phyloP scores from a whole-genome alignment of 2,888 invertebrate species.

The Parapristionchus giblindavisi region DNA sequence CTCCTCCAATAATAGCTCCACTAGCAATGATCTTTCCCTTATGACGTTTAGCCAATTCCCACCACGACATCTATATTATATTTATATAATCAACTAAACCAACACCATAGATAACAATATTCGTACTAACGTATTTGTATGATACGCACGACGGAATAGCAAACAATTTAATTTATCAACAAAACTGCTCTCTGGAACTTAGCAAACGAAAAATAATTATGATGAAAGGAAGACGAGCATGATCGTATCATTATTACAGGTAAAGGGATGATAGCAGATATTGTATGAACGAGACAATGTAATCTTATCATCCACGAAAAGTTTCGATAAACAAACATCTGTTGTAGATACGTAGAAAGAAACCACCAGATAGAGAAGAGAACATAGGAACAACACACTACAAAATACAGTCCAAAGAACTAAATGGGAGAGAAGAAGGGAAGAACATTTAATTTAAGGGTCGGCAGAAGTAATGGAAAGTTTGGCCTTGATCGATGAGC shows the following conservation, averaged over 20 bases:
- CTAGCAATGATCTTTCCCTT: conserved; percentile 43
- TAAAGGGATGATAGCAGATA: too few species aligned
- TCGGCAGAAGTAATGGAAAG: conserved; percentile 37
- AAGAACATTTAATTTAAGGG: too few species aligned
- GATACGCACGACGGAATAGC: too few species aligned
- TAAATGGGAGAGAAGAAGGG: background rate
- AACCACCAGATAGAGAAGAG: too few species aligned
- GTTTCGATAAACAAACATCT: too few species aligned
- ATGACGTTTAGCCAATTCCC: conserved; percentile 59
- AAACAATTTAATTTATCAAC: conserved; percentile 33
- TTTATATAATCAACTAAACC: conserved; percentile 4
- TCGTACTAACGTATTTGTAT: conserved; percentile 14
- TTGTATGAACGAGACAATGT: too few species aligned
- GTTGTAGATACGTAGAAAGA: too few species aligned
- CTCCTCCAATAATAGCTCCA: conserved; percentile 36
- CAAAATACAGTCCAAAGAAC: conserved; percentile 25
- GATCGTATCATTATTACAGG: too few species aligned
- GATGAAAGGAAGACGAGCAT: too few species aligned
- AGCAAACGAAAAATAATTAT: too few species aligned
- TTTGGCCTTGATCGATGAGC: conserved; percentile 40
- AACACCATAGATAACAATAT: background rate
- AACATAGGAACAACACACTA: conserved; percentile 31
- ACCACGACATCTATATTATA: conserved; percentile 47
- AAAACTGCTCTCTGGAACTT: conserved; percentile 20
- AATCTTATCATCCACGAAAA: too few species aligned